Percentiles rank a stretch among this genome's conserved stretches.
Evolutionary conservation across 1,140 invertebrate species (phyloP).

Genomic region (Heterodera carotae): DNA sequence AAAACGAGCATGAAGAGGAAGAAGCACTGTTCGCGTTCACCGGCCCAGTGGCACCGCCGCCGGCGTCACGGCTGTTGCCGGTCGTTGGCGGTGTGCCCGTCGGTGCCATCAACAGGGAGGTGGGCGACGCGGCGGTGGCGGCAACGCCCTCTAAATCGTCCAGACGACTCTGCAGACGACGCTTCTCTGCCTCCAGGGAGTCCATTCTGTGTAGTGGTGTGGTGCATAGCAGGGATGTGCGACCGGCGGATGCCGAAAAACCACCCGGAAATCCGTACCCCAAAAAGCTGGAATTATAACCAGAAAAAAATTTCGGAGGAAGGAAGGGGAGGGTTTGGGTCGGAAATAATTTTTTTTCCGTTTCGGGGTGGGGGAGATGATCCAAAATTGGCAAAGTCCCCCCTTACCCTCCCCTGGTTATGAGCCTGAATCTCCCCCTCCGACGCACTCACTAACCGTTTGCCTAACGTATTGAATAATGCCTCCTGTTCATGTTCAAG

Average conservation of each 20-base stretch:
- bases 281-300: too few species aligned
- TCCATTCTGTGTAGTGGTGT: conserved; percentile 20
- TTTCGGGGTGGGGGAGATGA: too few species aligned
- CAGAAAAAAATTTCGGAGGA: too few species aligned
- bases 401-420: too few species aligned
- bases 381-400: too few species aligned
- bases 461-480: conserved; percentile 42
- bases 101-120: too few species aligned
- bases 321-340: too few species aligned
- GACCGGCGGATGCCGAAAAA: too few species aligned
- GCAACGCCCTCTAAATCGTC: conserved; percentile 30
- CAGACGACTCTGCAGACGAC: conserved; percentile 37
- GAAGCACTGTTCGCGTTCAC: too few species aligned
- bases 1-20: too few species aligned
- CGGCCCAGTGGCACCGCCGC: not conserved
- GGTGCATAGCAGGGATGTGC: not conserved
- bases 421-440: not conserved
- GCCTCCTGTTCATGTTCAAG: conserved; percentile 45
- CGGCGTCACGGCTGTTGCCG: not conserved
- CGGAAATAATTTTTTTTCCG: too few species aligned
- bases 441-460: conserved; percentile 2
- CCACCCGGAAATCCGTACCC: too few species aligned
- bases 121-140: not conserved
- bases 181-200: conserved; percentile 42
- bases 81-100: not conserved